Evolutionary conservation across 2,888 invertebrate genomes (phyloP).

Genomic region (Drosophila planitibia): DNA sequence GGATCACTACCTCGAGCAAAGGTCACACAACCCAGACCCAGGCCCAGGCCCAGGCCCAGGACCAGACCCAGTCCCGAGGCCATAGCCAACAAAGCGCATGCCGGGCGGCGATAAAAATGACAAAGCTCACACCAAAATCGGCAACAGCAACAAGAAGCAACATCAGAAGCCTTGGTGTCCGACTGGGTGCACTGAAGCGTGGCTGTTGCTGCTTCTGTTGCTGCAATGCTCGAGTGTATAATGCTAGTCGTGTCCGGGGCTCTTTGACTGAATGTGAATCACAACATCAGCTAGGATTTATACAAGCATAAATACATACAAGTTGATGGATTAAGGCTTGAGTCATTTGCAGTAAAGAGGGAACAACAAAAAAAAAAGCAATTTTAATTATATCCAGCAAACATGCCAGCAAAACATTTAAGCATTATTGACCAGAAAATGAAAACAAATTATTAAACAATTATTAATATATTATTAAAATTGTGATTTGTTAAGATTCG

Average conservation of each 20-base stretch:
- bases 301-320: background rate
- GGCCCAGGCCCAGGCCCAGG: background rate
- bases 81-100: constrained; percentile 58
- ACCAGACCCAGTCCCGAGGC: background rate
- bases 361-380: background rate
- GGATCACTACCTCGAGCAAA: constrained; percentile 55
- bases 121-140: constrained; percentile 50
- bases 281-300: constrained; percentile 25
- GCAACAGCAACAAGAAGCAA: constrained; percentile 5
- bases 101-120: constrained; percentile 70
- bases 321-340: background rate
- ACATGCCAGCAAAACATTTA: background rate
- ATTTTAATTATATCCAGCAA: background rate
- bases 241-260: constrained; percentile 37
- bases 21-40: constrained; percentile 22
- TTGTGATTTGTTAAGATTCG: background rate
- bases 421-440: background rate
- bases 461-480: background rate
- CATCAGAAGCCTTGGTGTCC: constrained; percentile 7
- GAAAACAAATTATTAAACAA: background rate
- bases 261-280: constrained; percentile 42
- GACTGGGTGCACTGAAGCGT: constrained; percentile 68
- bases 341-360: background rate
- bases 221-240: constrained; percentile 43
- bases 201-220: constrained; percentile 38